Evolutionary conservation across 2,888 invertebrate genomes (phyloP).

Genomic region (Nomada fucata): DNA sequence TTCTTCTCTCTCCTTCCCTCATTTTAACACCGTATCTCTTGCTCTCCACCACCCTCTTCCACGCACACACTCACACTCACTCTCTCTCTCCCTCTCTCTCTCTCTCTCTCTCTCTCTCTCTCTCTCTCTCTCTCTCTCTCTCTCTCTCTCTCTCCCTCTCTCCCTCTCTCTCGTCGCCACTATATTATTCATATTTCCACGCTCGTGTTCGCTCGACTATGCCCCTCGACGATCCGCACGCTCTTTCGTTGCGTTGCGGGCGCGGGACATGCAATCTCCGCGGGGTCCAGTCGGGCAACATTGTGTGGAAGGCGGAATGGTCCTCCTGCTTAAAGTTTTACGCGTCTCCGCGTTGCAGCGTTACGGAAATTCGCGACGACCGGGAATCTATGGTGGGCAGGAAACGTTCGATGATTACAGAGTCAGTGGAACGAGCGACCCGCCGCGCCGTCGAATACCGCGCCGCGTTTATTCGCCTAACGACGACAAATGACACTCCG

Average conservation of each 20-base stretch:
- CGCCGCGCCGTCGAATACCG: slow-evolving; percentile 19
- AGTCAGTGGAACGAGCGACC: background rate
- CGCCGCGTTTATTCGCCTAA: slow-evolving; percentile 16
- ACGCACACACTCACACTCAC: too few species aligned
- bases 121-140: too few species aligned
- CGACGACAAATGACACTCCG: slow-evolving; percentile 41
- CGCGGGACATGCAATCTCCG: slow-evolving; percentile 57
- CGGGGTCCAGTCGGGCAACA: slow-evolving; percentile 52
- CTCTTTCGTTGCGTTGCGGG: slow-evolving; percentile 20
- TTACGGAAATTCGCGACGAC: slow-evolving; percentile 37
- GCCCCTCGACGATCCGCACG: slow-evolving; percentile 61
- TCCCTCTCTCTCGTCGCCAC: slow-evolving; percentile 60
- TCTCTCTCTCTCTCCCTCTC: too few species aligned
- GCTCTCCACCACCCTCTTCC: slow-evolving; percentile 3
- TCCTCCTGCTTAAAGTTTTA: slow-evolving; percentile 8
- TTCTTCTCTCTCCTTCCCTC: slow-evolving; percentile 55
- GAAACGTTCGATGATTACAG: slow-evolving; percentile 10
- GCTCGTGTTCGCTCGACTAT: slow-evolving; percentile 71
- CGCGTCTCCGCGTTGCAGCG: background rate
- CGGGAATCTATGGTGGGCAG: background rate
- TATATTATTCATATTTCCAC: slow-evolving; percentile 82
- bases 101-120: background rate
- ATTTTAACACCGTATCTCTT: slow-evolving; percentile 52
- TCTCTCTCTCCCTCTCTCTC: too few species aligned
- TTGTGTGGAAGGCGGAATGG: slow-evolving; percentile 38